Percentiles rank a stretch among this genome's conserved stretches.
phyloP scores from a whole-genome alignment of 2,113 vertebrate species.

The Strix aluco region DNA sequence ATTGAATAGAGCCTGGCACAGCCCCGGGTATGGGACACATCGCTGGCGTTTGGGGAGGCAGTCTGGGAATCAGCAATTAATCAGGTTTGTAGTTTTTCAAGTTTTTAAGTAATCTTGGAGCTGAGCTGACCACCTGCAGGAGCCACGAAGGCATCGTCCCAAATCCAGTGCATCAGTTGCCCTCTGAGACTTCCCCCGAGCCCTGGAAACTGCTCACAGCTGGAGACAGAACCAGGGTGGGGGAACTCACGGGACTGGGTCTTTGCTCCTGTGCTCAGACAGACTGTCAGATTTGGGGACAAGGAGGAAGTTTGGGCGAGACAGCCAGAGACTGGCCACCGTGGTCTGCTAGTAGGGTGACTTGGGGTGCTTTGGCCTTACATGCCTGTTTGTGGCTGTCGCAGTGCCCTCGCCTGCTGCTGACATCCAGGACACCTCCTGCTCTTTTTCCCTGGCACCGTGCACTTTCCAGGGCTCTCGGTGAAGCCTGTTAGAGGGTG shows the following conservation, averaged over 20 bases:
- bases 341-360: neutral
- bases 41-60: neutral
- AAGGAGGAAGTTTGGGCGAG: neutral
- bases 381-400: neutral
- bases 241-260: neutral
- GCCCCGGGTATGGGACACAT: accelerated
- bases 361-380: neutral
- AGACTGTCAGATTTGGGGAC: neutral
- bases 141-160: accelerated
- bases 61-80: neutral
- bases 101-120: neutral
- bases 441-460: neutral
- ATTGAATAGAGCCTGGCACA: neutral
- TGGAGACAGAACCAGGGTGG: neutral
- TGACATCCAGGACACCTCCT: neutral
- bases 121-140: neutral
- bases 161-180: accelerated
- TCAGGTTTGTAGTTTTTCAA: neutral
- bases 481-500: neutral
- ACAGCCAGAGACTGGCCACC: neutral
- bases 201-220: neutral
- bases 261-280: neutral
- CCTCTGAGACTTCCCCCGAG: neutral
- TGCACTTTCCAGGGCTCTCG: neutral
- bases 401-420: neutral